A percentile compares a stretch with the other conserved stretches of the same genome.
phyloP scores from a whole-genome alignment of 2,888 invertebrate species.

The Caenorhabditis sp. region DNA sequence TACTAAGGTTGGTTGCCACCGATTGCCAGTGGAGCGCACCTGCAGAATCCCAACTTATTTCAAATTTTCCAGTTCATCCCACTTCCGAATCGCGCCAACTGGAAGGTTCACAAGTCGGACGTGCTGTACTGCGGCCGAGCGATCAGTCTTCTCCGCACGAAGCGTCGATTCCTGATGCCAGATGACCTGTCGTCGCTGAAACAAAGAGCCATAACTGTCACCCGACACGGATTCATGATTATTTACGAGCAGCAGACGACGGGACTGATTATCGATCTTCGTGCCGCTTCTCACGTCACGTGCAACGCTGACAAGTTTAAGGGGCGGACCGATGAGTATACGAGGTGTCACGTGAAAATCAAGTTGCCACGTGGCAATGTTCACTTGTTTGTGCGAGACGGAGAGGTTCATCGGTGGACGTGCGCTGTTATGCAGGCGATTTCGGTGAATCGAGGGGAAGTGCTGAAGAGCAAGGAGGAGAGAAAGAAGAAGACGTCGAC shows the following conservation, averaged over 20 bases:
- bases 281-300: slow-evolving; percentile 14
- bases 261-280: slow-evolving; percentile 53
- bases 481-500: no score
- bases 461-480: no score
- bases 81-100: slow-evolving; percentile 27
- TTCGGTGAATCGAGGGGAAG: neutral
- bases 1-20: slow-evolving; percentile 10
- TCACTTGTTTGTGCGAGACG: slow-evolving; percentile 48
- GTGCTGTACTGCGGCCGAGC: slow-evolving; percentile 44
- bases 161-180: slow-evolving; percentile 20
- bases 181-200: slow-evolving; percentile 37
- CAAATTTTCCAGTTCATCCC: slow-evolving; percentile 54
- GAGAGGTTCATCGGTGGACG: slow-evolving; percentile 48
- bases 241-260: slow-evolving; percentile 28
- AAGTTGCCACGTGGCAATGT: slow-evolving; percentile 46
- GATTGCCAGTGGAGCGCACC: neutral
- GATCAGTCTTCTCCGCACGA: slow-evolving; percentile 37
- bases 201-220: slow-evolving; percentile 26
- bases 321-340: neutral
- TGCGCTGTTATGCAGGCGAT: slow-evolving; percentile 40
- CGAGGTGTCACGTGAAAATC: slow-evolving; percentile 57
- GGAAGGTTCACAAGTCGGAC: slow-evolving; percentile 32
- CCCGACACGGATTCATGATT: slow-evolving; percentile 50
- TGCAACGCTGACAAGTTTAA: slow-evolving; percentile 37
- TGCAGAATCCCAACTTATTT: neutral